Evolutionary conservation across 1,140 invertebrate genomes (phyloP).

Genomic region (Bombus confusus): DNA sequence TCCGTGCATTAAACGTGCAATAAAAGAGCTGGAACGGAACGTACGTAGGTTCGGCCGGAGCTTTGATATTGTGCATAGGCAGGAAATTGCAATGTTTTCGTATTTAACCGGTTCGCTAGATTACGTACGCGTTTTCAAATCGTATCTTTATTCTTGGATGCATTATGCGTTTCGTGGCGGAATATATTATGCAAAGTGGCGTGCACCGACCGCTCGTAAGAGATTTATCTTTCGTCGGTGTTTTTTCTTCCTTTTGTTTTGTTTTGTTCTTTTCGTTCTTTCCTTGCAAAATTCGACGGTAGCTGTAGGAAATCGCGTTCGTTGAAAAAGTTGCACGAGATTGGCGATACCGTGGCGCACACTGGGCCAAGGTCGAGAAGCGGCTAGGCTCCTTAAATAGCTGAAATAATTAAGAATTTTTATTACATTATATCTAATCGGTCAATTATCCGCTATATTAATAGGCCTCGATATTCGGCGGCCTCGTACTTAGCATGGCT

Average conservation of each 20-base stretch:
- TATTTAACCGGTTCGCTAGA: slow-evolving; percentile 33
- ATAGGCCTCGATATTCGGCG: neutral
- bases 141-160: slow-evolving; percentile 26
- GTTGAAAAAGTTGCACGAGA: too few species aligned
- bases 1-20: slow-evolving; percentile 6
- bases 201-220: neutral
- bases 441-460: too few species aligned
- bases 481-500: neutral
- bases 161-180: slow-evolving; percentile 18
- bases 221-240: neutral
- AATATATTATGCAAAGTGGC: slow-evolving; percentile 41
- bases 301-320: too few species aligned
- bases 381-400: too few species aligned
- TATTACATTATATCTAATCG: too few species aligned
- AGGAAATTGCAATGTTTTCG: slow-evolving; percentile 27
- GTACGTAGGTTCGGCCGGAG: neutral
- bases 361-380: too few species aligned
- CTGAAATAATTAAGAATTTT: neutral
- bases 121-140: slow-evolving; percentile 14
- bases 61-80: slow-evolving; percentile 16
- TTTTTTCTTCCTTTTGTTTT: neutral
- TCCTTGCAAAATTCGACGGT: neutral
- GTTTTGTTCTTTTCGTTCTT: too few species aligned
- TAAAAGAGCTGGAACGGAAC: slow-evolving; percentile 4
- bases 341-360: neutral